Evolutionary conservation across 2,797 vertebrate genomes (phyloP).

Genomic region (Acipenser ruthenus): DNA sequence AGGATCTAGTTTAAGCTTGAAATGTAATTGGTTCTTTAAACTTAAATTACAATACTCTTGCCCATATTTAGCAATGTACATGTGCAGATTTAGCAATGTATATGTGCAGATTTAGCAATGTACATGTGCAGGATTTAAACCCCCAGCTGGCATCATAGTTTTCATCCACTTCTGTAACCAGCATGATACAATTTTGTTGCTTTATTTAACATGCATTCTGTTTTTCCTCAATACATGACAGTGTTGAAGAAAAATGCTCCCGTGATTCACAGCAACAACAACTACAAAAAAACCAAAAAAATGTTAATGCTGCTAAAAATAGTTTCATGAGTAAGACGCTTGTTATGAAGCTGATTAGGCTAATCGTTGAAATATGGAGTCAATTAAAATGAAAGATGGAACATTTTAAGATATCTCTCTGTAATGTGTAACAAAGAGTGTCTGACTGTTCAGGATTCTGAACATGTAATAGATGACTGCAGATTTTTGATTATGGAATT

Average conservation of each 20-base stretch:
- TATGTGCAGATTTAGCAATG: not conserved
- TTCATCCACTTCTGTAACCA: not conserved
- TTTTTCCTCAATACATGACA: not conserved
- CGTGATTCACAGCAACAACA: not conserved
- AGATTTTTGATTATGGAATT: too few species aligned
- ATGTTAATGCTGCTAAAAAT: not conserved
- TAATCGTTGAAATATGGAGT: too few species aligned
- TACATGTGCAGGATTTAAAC: slow-evolving; percentile 9
- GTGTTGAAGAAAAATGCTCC: not conserved
- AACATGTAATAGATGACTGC: too few species aligned
- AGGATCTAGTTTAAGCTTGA: slow-evolving; percentile 5
- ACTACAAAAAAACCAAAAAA: not conserved
- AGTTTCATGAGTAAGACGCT: too few species aligned
- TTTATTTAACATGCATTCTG: not conserved
- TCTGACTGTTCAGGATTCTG: too few species aligned
- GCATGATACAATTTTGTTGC: slow-evolving; percentile 5
- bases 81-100: not conserved
- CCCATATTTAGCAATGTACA: not conserved
- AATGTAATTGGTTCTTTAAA: slow-evolving; percentile 5
- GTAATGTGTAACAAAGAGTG: too few species aligned
- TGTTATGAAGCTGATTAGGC: too few species aligned
- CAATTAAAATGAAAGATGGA: too few species aligned
- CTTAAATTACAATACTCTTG: slow-evolving; percentile 10
- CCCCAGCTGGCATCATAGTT: slow-evolving; percentile 12
- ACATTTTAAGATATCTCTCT: too few species aligned